These are phyloP conservation scores for Tenthredo distinguenda DNA, from an alignment of 2,888 invertebrate species.

Conservation along the genomic window DNA sequence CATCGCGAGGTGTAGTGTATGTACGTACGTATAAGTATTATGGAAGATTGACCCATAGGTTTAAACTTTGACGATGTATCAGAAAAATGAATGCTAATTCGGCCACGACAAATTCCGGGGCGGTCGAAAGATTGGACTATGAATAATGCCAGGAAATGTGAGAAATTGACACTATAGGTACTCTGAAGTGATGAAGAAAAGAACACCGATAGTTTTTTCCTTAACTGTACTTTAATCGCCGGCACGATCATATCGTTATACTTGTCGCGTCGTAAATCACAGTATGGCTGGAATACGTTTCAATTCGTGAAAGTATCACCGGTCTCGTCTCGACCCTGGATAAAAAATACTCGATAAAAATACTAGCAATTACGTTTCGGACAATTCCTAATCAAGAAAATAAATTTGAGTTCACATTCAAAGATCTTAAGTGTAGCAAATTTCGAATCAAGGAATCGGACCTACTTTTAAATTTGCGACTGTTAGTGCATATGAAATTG, in stretches of 20 bases:
- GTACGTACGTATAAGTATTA: background rate
- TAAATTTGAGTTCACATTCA: background rate
- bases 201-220: background rate
- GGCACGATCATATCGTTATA: background rate
- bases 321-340: slow-evolving; percentile 5
- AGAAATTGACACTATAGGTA: background rate
- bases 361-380: background rate
- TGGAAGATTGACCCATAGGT: slow-evolving; percentile 2
- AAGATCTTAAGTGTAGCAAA: background rate
- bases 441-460: background rate
- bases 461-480: background rate
- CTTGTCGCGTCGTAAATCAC: slow-evolving; percentile 25
- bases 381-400: background rate
- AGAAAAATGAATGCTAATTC: background rate
- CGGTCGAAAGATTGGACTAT: background rate
- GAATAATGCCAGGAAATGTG: background rate
- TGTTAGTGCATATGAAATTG: background rate
- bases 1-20: slow-evolving; percentile 3
- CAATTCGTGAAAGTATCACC: slow-evolving; percentile 28
- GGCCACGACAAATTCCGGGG: background rate
- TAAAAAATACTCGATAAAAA: background rate
- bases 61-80: slow-evolving; percentile 1
- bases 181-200: background rate
- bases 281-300: background rate
- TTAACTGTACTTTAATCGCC: slow-evolving; percentile 26